A percentile compares a stretch with the other conserved stretches of the same genome.
These are phyloP conservation scores for Andricus grossulariae DNA, from an alignment of 1,140 invertebrate species.

Conservation along the genomic window DNA sequence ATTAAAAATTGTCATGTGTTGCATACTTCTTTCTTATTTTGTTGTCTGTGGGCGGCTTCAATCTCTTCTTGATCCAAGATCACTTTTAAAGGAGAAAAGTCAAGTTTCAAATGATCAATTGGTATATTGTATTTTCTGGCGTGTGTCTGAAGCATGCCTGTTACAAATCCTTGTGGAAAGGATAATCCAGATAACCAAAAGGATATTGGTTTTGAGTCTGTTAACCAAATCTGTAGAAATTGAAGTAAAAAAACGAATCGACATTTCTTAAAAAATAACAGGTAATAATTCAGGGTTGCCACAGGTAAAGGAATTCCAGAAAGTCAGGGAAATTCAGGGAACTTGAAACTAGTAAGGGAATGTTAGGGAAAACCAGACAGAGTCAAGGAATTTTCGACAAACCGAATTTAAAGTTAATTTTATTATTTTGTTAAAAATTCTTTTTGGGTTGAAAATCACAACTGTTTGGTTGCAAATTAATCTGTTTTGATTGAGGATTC, in stretches of 20 bases:
- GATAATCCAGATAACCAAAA: conserved; percentile 95
- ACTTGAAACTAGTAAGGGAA: too few relatives aligned
- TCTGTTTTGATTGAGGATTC: too few relatives aligned
- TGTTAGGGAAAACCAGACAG: too few relatives aligned
- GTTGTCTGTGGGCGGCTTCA: conserved; percentile 74
- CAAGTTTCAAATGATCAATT: conserved; percentile 89
- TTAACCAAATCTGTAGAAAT: conserved; percentile 82
- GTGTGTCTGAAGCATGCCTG: conserved; percentile 89
- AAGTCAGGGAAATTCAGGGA: too few relatives aligned
- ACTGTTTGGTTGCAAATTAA: too few relatives aligned
- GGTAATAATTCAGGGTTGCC: background rate
- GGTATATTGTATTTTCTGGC: conserved; percentile 89
- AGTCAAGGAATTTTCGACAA: too few relatives aligned
- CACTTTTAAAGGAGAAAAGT: conserved; percentile 80
- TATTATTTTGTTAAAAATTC: too few relatives aligned
- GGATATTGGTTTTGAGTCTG: conserved; percentile 82
- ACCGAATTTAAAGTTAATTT: too few relatives aligned
- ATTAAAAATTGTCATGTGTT: conserved; percentile 32
- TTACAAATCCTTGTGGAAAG: conserved; percentile 94
- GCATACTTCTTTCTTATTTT: conserved; percentile 64
- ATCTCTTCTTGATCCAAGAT: conserved; percentile 83
- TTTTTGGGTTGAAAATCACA: too few relatives aligned
- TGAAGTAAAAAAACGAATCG: conserved; percentile 30
- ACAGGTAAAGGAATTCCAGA: too few relatives aligned
- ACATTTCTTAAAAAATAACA: conserved; percentile 25